Conservation (phyloP, 2,888 invertebrate genomes). For the Acholoe squamosa region DNA sequence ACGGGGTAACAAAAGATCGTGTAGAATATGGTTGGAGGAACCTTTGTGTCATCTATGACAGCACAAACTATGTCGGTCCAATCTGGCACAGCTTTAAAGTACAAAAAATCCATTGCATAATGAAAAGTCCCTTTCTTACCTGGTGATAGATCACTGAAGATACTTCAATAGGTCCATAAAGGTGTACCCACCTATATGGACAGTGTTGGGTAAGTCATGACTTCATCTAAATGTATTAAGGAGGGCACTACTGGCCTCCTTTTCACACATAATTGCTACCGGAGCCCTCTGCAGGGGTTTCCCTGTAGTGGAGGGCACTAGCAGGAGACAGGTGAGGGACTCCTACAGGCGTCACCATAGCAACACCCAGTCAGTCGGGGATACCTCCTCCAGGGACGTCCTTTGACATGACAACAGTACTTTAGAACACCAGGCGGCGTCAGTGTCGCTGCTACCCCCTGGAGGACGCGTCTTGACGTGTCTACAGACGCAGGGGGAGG, state of each 20-base stretch:
- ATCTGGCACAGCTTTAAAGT: no score
- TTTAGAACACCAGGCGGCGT: conserved; percentile 56
- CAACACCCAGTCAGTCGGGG: conserved; percentile 29
- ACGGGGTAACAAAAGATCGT: conserved; percentile 27
- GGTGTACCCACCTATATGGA: neutral
- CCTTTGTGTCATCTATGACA: neutral
- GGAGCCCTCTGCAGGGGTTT: neutral
- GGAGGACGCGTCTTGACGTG: conserved; percentile 47
- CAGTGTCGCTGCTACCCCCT: conserved; percentile 44
- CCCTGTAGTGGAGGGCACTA: neutral
- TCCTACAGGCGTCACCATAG: conserved; percentile 39
- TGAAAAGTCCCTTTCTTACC: neutral
- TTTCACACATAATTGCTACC: neutral
- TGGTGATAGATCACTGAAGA: neutral
- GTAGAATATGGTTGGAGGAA: neutral
- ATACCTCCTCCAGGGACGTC: conserved; percentile 44
- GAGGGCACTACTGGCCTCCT: neutral
- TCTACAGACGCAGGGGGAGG: conserved; percentile 59
- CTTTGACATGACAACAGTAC: conserved; percentile 44
- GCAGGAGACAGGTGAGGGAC: neutral
- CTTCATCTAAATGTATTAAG: neutral
- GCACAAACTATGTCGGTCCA: neutral
- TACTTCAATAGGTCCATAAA: neutral
- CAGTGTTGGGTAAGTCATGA: neutral
- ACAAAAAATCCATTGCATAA: neutral